These are phyloP conservation scores for Corvus moneduloides DNA, from an alignment of 2,113 vertebrate genomes.

Conservation along the genomic window DNA sequence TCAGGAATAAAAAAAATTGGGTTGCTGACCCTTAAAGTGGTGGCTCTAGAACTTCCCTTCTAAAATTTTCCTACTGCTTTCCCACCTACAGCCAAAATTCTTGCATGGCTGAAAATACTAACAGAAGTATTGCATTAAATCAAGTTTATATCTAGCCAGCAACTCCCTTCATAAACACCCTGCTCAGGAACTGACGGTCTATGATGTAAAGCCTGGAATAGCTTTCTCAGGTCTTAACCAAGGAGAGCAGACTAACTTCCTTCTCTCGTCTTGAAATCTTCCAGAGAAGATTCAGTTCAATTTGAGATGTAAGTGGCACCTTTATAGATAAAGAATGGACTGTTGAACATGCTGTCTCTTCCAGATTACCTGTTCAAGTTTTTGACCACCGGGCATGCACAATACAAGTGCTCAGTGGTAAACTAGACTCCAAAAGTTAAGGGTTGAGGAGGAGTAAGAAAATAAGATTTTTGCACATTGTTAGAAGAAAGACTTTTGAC, in stretches of 20 bases:
- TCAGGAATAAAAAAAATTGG: not conserved
- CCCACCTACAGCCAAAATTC: not conserved
- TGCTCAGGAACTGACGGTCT: not conserved
- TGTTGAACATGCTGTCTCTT: not conserved
- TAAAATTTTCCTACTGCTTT: not conserved
- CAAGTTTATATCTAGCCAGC: not conserved
- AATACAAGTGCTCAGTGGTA: not conserved
- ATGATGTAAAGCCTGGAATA: not conserved
- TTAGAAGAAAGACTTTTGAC: not conserved
- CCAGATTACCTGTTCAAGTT: not conserved
- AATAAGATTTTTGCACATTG: not conserved
- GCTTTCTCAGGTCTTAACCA: not conserved
- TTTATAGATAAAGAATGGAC: rapidly evolving
- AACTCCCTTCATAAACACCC: not conserved
- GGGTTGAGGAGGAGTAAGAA: not conserved
- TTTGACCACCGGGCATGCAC: not conserved
- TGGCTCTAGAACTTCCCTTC: not conserved
- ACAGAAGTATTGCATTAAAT: not conserved
- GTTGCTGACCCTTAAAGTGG: not conserved
- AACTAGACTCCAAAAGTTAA: not conserved
- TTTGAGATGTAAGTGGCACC: not conserved
- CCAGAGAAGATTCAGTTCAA: not conserved
- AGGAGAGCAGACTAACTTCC: not conserved
- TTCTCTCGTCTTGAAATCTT: not conserved
- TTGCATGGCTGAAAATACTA: not conserved